Percentiles rank a stretch among this genome's conserved stretches.
Conservation (phyloP, 2,113 vertebrate species). For the Sialia sialis region DNA sequence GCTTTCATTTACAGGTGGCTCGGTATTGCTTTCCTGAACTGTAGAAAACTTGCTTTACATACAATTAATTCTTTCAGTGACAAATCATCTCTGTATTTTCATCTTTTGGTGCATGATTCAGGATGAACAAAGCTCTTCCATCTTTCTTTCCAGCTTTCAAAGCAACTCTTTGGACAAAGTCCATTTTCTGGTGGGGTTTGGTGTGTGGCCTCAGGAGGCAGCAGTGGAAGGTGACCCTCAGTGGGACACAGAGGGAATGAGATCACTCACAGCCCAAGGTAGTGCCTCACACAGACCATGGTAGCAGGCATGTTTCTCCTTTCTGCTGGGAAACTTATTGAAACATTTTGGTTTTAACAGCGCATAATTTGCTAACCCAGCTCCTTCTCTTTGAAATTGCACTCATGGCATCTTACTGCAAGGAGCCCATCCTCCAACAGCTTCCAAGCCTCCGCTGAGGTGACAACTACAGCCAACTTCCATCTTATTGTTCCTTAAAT, state of each 20-base stretch:
- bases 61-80: neutral
- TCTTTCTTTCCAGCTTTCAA: neutral
- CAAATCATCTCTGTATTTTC: neutral
- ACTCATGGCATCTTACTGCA: neutral
- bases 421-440: neutral
- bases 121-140: neutral
- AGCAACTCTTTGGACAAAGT: neutral
- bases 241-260: fast-evolving
- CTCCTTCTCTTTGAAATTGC: neutral
- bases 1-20: neutral
- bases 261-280: neutral
- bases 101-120: neutral
- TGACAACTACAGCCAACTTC: neutral
- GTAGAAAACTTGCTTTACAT: neutral
- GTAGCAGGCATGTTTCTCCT: neutral
- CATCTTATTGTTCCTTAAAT: neutral
- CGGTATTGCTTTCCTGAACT: neutral
- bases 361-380: neutral
- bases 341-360: neutral
- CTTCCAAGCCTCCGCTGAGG: neutral
- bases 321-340: neutral
- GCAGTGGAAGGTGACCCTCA: fast-evolving
- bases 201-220: neutral
- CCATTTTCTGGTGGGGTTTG: neutral
- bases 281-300: fast-evolving